A percentile compares a stretch with the other conserved stretches of the same genome.
These are phyloP conservation scores for Cephus pygmeus DNA, from an alignment of 2,888 invertebrate genomes.

Conservation along the genomic window DNA sequence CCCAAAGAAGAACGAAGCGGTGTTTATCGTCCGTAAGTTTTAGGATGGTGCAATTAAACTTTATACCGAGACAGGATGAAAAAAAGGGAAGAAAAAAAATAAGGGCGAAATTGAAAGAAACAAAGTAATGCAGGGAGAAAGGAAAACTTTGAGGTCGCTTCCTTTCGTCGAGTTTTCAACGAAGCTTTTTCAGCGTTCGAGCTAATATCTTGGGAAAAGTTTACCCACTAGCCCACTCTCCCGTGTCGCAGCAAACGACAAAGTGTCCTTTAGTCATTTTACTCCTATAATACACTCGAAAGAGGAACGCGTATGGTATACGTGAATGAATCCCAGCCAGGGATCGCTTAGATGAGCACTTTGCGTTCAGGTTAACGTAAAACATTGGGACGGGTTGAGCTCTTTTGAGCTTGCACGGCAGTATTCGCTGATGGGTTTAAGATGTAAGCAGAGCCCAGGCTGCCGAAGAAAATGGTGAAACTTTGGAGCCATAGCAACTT, in stretches of 20 bases:
- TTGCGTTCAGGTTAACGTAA: neutral
- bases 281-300: neutral
- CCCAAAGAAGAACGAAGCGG: neutral
- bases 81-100: neutral
- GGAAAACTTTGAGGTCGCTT: neutral
- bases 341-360: neutral
- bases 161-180: neutral
- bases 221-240: neutral
- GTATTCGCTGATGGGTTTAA: slow-evolving; percentile 39
- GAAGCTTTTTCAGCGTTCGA: neutral
- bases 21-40: neutral
- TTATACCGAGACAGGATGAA: neutral
- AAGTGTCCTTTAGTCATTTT: neutral
- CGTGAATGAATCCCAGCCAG: neutral
- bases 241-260: neutral
- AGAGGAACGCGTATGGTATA: neutral
- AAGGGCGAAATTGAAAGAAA: neutral
- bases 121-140: neutral
- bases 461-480: slow-evolving; percentile 40
- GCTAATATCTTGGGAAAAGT: neutral
- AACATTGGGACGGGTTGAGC: neutral
- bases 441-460: slow-evolving; percentile 34
- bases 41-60: neutral
- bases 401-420: neutral
- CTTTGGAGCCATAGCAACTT: slow-evolving; percentile 24